These are phyloP conservation scores for Notoglanidium macrostoma DNA, from an alignment of 2,797 vertebrate species.

Conservation along the genomic window DNA sequence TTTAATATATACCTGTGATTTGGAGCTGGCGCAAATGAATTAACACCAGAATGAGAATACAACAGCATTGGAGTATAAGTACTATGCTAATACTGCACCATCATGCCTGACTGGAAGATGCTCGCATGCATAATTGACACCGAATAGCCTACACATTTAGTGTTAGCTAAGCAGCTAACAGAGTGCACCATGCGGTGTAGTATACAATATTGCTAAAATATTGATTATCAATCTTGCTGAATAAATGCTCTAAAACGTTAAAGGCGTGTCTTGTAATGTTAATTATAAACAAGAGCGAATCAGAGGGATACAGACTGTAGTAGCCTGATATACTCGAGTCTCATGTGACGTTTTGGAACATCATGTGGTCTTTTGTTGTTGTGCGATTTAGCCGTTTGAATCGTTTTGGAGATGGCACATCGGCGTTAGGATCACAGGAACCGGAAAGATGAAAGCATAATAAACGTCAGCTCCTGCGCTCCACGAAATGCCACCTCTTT, in stretches of 20 bases:
- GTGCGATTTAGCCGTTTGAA: background rate
- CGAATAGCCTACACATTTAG: background rate
- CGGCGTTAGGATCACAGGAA: constrained; percentile 22
- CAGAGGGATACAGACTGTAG: background rate
- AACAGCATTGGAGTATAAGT: background rate
- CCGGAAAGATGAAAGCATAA: constrained; percentile 48
- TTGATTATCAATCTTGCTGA: too few species aligned
- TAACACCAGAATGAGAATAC: background rate
- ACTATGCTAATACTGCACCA: background rate
- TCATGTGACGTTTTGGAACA: background rate
- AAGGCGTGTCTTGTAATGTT: background rate
- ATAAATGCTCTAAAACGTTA: background rate
- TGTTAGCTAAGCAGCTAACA: background rate
- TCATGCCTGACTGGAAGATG: background rate
- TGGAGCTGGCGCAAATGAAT: background rate
- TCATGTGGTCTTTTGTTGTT: constrained; percentile 2
- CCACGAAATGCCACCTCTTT: constrained; percentile 69
- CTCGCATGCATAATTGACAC: background rate
- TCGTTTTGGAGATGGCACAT: constrained; percentile 10
- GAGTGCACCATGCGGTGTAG: too few species aligned
- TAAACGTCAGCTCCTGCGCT: constrained; percentile 37
- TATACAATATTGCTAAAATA: too few species aligned
- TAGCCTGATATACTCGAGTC: background rate
- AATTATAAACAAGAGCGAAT: background rate
- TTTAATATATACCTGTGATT: background rate